Percentiles rank a stretch among this genome's conserved stretches.
Conservation (phyloP, 2,797 vertebrate genomes). For the Melanotaenia maccullochi region DNA sequence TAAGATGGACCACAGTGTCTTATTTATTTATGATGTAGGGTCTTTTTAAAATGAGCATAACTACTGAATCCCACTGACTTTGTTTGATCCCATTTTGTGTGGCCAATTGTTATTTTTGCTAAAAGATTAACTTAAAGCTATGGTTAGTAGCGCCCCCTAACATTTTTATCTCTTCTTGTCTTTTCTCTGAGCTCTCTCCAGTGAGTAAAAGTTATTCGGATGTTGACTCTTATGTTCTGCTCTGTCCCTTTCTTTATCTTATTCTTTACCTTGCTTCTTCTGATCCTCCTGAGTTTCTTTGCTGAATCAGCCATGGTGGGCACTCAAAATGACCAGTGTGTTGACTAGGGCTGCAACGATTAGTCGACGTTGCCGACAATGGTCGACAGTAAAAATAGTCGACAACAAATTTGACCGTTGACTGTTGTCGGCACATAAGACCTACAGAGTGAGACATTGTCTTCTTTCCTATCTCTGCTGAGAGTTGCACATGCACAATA, state of each 20-base stretch:
- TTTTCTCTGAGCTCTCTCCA: not conserved
- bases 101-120: not conserved
- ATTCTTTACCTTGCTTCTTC: not conserved
- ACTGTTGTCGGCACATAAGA: no score
- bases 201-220: no score
- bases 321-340: not conserved
- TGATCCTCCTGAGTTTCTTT: not conserved
- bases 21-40: slow-evolving; percentile 3
- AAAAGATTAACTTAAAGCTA: not conserved
- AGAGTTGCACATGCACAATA: no score
- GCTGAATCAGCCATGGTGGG: not conserved
- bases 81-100: not conserved
- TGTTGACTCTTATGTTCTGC: no score
- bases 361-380: no score
- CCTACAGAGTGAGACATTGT: no score
- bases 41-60: slow-evolving; percentile 4
- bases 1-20: not conserved
- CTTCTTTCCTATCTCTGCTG: no score
- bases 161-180: no score
- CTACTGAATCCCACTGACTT: not conserved
- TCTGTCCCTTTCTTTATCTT: not conserved
- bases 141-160: no score
- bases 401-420: no score
- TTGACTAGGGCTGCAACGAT: not conserved
- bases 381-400: no score